Evolutionary conservation across 2,888 invertebrate genomes (phyloP), one percentile per base, ranked within the genome.

Genomic region (Venusia cambrica): DNA sequence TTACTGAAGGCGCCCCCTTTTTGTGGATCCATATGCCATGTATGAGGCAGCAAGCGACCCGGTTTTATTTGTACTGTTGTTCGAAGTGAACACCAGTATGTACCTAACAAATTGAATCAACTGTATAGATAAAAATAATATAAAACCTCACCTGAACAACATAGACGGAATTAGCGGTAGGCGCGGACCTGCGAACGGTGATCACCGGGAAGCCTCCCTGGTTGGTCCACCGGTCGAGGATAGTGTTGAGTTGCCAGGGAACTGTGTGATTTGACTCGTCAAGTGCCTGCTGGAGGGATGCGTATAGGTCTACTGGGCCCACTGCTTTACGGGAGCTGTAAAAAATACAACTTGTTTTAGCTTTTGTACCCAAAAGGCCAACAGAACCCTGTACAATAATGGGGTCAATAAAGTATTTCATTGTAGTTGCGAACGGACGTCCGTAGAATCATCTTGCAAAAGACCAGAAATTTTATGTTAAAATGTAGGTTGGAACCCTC

Each of bases 191-290:
- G 1, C 62, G 75, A 0, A 90, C 89, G 1, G 85, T 90, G 1
- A 95, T 69, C 0, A 94, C 88, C 0, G 95, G 95, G 71, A 92
- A 94, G 1, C 94, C 94, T 19, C 92, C 92, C 63, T 93, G 93
- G 11, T 89, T 78, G 0, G 91, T 92, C 94, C 94, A 94, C 1
- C 93, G 91, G 40, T 91, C 87, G 91, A 94, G 91, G 10, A 94
- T 89, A 18, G 80, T 70, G 35, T 88, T 79, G 0, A 94, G 67
- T 0, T 84, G 65, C 41, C 87, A 78, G 0, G 71, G 70, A 0
- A 87, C 65, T 2, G 47, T 55, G 50, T 74, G 71, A 4, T 48
- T 39, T 0, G 73, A 69, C 0, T 53, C 53, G 12, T 63, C 48
- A 2, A 77, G 34, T 0, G 67, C 72, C 18, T 60, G 45, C 14